These are phyloP conservation scores for Brachypodius melanocephalos DNA, from an alignment of 2,113 vertebrate genomes.

Conservation along the genomic window DNA sequence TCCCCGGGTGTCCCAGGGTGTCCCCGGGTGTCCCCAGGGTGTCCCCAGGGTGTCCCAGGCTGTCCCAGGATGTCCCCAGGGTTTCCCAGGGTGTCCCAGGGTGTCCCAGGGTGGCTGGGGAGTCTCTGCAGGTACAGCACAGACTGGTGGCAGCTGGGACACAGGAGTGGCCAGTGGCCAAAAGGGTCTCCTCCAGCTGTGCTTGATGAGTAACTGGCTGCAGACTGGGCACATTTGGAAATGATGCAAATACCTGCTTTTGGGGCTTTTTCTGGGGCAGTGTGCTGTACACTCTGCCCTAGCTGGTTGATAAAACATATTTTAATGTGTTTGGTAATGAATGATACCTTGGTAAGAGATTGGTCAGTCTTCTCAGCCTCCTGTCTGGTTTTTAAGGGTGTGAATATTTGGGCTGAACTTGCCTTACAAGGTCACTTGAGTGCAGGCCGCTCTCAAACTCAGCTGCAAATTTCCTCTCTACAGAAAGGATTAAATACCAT, in stretches of 20 bases:
- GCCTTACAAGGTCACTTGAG: too few species aligned
- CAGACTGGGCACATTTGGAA: neutral
- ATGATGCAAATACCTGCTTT: neutral
- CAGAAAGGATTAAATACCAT: neutral
- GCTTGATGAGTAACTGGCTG: rapidly evolving
- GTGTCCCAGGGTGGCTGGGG: neutral
- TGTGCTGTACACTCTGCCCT: rapidly evolving
- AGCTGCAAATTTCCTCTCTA: neutral
- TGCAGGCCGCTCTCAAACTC: neutral
- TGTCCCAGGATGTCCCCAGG: too few species aligned
- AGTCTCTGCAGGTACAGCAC: neutral
- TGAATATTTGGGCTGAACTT: neutral
- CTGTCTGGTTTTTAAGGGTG: neutral
- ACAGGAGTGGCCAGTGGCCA: neutral
- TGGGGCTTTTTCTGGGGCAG: neutral
- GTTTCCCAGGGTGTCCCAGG: too few species aligned
- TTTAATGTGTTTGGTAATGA: neutral
- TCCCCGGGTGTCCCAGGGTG: neutral
- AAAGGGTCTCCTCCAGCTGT: neutral
- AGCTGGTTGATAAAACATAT: rapidly evolving
- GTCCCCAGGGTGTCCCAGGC: too few species aligned
- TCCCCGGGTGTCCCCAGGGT: too few species aligned
- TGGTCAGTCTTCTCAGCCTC: neutral
- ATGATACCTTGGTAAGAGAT: neutral
- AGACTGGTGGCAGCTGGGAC: neutral